These are phyloP conservation scores for Bradypodion pumilum DNA, from an alignment of 2,797 vertebrate genomes.

Conservation along the genomic window DNA sequence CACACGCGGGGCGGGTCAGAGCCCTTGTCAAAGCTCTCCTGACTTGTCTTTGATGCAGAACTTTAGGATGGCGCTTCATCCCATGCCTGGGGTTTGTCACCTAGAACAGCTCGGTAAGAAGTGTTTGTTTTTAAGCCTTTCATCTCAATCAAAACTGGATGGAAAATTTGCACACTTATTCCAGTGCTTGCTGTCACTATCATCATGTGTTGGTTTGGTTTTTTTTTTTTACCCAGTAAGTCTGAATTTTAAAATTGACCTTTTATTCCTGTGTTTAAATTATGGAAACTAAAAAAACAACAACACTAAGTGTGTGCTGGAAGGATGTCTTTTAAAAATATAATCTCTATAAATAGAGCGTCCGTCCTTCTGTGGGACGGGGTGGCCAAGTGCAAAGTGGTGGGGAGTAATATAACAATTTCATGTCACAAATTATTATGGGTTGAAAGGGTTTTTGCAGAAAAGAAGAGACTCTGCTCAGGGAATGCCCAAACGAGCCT, in stretches of 20 bases:
- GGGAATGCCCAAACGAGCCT: too few relatives aligned
- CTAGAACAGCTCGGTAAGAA: constrained; percentile 63
- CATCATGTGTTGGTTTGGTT: constrained; percentile 49
- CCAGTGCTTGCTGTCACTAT: constrained; percentile 64
- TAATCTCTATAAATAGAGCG: too few relatives aligned
- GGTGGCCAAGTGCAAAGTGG: too few relatives aligned
- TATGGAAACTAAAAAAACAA: constrained; percentile 79
- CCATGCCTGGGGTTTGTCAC: constrained; percentile 61
- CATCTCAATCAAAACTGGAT: constrained; percentile 63
- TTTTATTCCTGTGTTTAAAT: constrained; percentile 74
- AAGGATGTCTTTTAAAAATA: background rate
- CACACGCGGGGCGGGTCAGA: constrained; percentile 36
- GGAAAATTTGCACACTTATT: constrained; percentile 69
- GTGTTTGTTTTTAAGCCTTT: constrained; percentile 61
- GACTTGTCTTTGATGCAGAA: constrained; percentile 44
- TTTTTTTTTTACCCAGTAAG: constrained; percentile 69
- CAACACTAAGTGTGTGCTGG: constrained; percentile 37
- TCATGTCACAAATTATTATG: too few relatives aligned
- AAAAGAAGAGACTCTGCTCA: too few relatives aligned
- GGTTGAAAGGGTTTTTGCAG: too few relatives aligned
- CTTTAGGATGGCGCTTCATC: constrained; percentile 46
- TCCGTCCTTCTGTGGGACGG: too few relatives aligned
- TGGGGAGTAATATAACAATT: too few relatives aligned
- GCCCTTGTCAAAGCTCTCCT: constrained; percentile 47
- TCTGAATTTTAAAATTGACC: constrained; percentile 70